phyloP scores from a whole-genome alignment of 2,113 vertebrate species.

The Alouatta palliata region DNA sequence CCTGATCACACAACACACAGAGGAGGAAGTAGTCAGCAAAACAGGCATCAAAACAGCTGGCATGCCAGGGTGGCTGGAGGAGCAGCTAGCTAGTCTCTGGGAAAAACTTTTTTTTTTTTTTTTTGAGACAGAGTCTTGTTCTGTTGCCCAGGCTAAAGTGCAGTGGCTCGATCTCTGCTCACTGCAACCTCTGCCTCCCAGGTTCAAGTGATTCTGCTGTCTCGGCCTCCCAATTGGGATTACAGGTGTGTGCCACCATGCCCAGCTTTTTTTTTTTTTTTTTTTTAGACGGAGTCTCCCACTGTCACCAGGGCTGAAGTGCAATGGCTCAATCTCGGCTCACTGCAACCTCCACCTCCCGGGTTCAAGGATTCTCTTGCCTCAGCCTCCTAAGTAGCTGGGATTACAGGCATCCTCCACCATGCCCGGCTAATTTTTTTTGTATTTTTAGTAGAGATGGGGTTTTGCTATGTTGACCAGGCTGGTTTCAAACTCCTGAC shows the following conservation, averaged over 20 bases:
- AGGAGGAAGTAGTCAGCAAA: conserved; percentile 24
- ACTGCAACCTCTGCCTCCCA: background rate
- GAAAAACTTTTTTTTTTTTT: background rate
- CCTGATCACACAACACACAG: background rate
- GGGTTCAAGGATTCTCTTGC: background rate
- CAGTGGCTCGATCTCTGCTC: background rate
- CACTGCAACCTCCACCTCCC: too few relatives aligned
- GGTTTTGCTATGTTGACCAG: too few relatives aligned
- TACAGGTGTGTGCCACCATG: background rate
- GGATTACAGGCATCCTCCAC: too few relatives aligned
- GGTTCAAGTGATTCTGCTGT: background rate
- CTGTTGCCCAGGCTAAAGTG: background rate
- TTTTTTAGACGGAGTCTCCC: too few relatives aligned
- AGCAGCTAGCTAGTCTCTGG: background rate
- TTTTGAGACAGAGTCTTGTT: background rate
- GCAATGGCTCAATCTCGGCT: too few relatives aligned
- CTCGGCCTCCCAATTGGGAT: background rate
- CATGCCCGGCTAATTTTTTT: too few relatives aligned
- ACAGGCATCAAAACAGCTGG: background rate
- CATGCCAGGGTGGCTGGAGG: background rate
- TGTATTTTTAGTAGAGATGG: too few relatives aligned
- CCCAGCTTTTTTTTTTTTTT: background rate
- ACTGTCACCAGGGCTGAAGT: too few relatives aligned
- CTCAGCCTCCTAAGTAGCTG: background rate
- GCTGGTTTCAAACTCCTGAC: too few relatives aligned